phyloP scores from a whole-genome alignment of 2,797 vertebrate species.

The Dryobates pubescens region DNA sequence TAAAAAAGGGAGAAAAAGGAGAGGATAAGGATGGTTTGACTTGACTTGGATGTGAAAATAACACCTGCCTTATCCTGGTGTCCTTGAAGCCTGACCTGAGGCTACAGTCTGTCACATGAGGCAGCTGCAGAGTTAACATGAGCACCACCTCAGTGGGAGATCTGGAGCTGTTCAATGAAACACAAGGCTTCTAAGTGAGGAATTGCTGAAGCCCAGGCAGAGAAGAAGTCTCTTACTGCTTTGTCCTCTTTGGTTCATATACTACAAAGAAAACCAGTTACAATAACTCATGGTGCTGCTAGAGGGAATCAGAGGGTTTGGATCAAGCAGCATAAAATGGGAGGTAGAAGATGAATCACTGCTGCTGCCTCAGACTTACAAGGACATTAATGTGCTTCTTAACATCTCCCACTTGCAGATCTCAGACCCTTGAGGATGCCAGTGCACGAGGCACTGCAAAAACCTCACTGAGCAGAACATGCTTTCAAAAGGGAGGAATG shows the following conservation, averaged over 20 bases:
- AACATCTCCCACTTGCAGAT: background rate
- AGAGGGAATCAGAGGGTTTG: background rate
- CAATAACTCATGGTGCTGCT: background rate
- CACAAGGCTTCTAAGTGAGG: background rate
- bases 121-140: background rate
- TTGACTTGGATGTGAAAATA: slow-evolving; percentile 11
- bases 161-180: background rate
- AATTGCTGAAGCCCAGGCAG: background rate
- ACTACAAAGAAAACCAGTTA: background rate
- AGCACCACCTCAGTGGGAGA: background rate
- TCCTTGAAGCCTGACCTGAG: background rate
- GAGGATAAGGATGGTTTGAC: background rate
- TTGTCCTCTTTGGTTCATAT: background rate
- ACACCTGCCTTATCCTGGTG: background rate
- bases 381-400: background rate
- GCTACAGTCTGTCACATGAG: background rate
- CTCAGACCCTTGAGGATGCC: background rate
- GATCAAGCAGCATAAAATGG: background rate
- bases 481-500: background rate
- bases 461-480: background rate
- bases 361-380: background rate
- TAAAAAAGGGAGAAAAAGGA: background rate
- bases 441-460: background rate
- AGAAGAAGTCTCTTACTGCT: background rate
- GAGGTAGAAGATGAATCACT: background rate